Evolutionary conservation across 2,797 vertebrate genomes (phyloP).

Genomic region (Syndactyla subalaris): DNA sequence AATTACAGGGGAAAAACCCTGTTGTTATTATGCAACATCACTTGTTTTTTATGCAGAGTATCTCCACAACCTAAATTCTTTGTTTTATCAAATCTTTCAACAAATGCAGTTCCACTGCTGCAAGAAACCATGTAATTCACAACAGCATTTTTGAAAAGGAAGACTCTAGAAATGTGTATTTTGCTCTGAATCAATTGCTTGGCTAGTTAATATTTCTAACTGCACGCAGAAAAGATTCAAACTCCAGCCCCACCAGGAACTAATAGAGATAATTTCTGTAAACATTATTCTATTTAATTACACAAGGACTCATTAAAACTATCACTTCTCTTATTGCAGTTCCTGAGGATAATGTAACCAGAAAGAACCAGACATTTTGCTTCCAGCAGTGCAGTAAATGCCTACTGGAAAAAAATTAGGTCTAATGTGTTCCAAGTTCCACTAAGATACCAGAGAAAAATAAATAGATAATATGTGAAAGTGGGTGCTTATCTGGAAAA

Average conservation of each 20-base stretch:
- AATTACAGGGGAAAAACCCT: accelerated
- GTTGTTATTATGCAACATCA: neutral
- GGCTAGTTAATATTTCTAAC: neutral
- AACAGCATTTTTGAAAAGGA: accelerated
- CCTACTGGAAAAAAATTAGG: neutral
- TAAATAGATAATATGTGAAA: neutral
- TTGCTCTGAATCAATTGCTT: neutral
- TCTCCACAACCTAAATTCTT: neutral
- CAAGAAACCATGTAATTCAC: neutral
- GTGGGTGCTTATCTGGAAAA: constrained; percentile 18
- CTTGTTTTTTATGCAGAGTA: neutral
- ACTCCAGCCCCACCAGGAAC: neutral
- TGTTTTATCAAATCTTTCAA: neutral
- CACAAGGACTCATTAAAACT: neutral
- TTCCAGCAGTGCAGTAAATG: neutral
- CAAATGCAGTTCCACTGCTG: neutral
- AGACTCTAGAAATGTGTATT: neutral
- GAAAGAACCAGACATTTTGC: neutral
- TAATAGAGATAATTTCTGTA: neutral
- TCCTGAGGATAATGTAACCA: neutral
- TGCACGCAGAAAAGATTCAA: neutral
- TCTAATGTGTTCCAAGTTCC: neutral
- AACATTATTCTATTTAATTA: neutral
- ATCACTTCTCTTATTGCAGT: neutral
- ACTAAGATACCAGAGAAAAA: constrained; percentile 27